phyloP scores from a whole-genome alignment of 2,888 invertebrate species.

The Margaritifera margaritifera region DNA sequence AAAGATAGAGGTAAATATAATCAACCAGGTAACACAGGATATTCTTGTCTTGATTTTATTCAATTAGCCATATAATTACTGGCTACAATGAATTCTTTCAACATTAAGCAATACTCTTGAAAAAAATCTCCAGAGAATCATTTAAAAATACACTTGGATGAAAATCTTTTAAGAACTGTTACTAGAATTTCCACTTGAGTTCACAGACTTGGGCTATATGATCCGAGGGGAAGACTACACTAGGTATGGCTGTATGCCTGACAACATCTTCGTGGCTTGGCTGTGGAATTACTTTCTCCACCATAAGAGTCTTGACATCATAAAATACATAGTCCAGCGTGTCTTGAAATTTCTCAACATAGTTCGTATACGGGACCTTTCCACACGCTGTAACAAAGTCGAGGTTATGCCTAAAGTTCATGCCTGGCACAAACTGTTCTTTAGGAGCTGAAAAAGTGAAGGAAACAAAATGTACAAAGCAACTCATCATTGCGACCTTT shows the following conservation, averaged over 20 bases:
- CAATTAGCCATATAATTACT: too few species aligned
- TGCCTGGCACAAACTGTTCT: conserved; percentile 25
- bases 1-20: too few species aligned
- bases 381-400: conserved; percentile 86
- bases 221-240: conserved; percentile 92
- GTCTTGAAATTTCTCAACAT: conserved; percentile 85
- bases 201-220: conserved; percentile 86
- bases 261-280: conserved; percentile 85
- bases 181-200: conserved; percentile 51
- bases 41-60: too few species aligned
- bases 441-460: conserved; percentile 17
- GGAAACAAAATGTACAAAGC: too few species aligned
- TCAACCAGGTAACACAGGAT: too few species aligned
- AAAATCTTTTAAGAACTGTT: too few species aligned
- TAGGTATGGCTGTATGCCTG: conserved; percentile 86
- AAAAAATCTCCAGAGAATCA: too few species aligned
- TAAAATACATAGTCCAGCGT: conserved; percentile 95
- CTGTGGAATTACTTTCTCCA: conserved; percentile 83
- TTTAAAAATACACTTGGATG: too few species aligned
- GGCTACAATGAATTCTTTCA: too few species aligned
- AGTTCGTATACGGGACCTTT: conserved; percentile 88
- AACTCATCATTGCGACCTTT: too few species aligned
- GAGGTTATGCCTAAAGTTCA: conserved; percentile 77
- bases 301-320: conserved; percentile 75
- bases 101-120: too few species aligned